Percentiles rank a stretch among this genome's conserved stretches.
Evolutionary conservation across 2,888 invertebrate genomes (phyloP).

Genomic region (Cheilosia variabilis): DNA sequence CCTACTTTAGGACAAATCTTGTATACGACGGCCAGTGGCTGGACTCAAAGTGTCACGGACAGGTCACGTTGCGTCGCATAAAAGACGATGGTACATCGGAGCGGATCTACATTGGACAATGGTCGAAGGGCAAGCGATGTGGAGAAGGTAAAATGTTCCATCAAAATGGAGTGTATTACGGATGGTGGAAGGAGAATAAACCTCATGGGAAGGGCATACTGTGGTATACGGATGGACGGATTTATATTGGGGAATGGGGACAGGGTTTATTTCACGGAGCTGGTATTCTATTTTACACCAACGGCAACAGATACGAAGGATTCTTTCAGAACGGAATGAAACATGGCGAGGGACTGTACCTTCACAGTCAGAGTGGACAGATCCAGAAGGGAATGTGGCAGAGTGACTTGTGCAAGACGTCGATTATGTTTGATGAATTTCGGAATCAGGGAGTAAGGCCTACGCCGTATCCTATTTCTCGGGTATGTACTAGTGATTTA

Average conservation of each 20-base stretch:
- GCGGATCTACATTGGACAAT: constrained; percentile 80
- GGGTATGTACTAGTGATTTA: constrained; percentile 63
- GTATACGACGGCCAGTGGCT: constrained; percentile 82
- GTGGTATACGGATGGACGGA: constrained; percentile 80
- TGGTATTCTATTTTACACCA: constrained; percentile 80
- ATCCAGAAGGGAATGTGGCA: constrained; percentile 83
- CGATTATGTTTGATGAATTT: constrained; percentile 80
- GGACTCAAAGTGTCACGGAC: constrained; percentile 79
- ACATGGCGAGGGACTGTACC: constrained; percentile 82
- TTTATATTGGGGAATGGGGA: constrained; percentile 82
- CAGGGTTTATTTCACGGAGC: constrained; percentile 80
- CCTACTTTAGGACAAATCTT: constrained; percentile 76
- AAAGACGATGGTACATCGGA: constrained; percentile 77
- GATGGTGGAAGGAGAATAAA: constrained; percentile 80
- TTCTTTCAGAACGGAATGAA: constrained; percentile 81
- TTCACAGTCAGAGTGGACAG: constrained; percentile 82
- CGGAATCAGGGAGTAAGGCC: constrained; percentile 78
- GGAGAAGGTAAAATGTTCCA: constrained; percentile 83
- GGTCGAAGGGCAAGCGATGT: constrained; percentile 80
- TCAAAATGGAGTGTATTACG: constrained; percentile 80
- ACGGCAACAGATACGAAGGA: constrained; percentile 83
- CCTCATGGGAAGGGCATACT: constrained; percentile 81
- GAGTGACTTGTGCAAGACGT: constrained; percentile 79
- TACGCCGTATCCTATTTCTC: constrained; percentile 79
- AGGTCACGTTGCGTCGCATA: constrained; percentile 79